phyloP scores from a whole-genome alignment of 92 coral and sea anemone species.

The Bergia puertoricense region DNA sequence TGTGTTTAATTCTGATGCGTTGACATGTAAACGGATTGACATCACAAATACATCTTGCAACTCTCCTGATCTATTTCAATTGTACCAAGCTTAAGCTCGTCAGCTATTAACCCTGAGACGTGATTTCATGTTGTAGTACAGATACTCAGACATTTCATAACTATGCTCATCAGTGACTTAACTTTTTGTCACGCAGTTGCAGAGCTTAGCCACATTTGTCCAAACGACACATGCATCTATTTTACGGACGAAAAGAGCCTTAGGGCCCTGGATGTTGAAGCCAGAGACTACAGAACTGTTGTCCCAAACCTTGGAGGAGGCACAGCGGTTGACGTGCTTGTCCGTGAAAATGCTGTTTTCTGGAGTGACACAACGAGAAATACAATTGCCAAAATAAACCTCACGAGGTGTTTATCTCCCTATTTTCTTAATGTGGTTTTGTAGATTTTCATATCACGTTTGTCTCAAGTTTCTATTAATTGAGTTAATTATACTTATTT shows the following conservation, averaged over 20 bases:
- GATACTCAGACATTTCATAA: too few relatives aligned
- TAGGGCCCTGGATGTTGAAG: constrained; percentile 25
- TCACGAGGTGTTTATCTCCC: background rate
- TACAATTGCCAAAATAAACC: constrained; percentile 21
- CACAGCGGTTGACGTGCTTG: constrained; percentile 27
- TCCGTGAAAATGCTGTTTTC: constrained; percentile 14
- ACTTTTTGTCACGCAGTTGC: constrained; percentile 5
- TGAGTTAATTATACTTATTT: too few relatives aligned
- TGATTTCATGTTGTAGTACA: too few relatives aligned
- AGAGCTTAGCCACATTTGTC: constrained; percentile 25
- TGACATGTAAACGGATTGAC: too few relatives aligned
- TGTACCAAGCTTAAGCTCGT: too few relatives aligned
- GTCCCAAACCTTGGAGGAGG: constrained; percentile 1
- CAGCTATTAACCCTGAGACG: too few relatives aligned
- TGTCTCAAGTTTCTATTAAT: background rate
- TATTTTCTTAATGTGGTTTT: background rate
- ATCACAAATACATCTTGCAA: too few relatives aligned
- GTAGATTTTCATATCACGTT: background rate
- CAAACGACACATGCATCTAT: constrained; percentile 24
- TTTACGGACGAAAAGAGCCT: constrained; percentile 20
- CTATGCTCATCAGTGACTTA: too few relatives aligned
- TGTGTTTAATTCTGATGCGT: too few relatives aligned
- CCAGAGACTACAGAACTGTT: background rate
- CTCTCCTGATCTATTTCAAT: too few relatives aligned
- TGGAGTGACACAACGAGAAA: constrained; percentile 22